These are phyloP conservation scores for Centropristis striata DNA, from an alignment of 2,113 vertebrate species.

Conservation along the genomic window DNA sequence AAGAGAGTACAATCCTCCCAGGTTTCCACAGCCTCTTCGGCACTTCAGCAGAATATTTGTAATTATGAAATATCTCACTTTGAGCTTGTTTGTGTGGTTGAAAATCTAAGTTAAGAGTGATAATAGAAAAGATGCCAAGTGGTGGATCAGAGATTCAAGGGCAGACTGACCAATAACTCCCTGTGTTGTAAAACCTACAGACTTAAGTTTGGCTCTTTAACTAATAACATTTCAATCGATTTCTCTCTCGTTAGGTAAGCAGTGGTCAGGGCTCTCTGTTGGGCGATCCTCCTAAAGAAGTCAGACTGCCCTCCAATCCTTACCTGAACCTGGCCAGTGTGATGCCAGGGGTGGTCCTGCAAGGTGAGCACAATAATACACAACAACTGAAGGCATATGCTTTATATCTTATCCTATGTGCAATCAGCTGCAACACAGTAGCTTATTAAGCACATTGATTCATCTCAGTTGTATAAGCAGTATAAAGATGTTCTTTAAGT, in stretches of 20 bases:
- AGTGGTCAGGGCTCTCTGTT: conserved; percentile 92
- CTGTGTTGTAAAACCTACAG: not conserved
- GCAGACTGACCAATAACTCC: not conserved
- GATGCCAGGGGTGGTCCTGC: conserved; percentile 90
- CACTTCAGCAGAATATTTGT: conserved; percentile 21
- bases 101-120: not conserved
- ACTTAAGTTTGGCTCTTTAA: not conserved
- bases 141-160: not conserved
- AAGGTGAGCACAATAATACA: conserved; percentile 76
- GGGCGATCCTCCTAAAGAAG: conserved; percentile 96
- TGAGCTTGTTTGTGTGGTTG: not conserved
- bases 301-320: conserved; percentile 95
- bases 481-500: not conserved
- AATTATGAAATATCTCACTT: conserved; percentile 7
- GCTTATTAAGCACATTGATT: not conserved
- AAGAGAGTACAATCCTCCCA: conserved; percentile 30
- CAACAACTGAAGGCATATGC: not conserved
- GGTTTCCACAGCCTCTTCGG: conserved; percentile 35
- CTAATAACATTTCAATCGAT: not conserved
- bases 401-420: not conserved
- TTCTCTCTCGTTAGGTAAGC: conserved; percentile 77
- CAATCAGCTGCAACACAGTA: not conserved
- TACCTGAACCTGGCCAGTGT: conserved; percentile 97
- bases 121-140: not conserved
- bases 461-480: not conserved